Evolutionary conservation across 1,140 invertebrate species (phyloP).

Genomic region (Drosophila azteca): DNA sequence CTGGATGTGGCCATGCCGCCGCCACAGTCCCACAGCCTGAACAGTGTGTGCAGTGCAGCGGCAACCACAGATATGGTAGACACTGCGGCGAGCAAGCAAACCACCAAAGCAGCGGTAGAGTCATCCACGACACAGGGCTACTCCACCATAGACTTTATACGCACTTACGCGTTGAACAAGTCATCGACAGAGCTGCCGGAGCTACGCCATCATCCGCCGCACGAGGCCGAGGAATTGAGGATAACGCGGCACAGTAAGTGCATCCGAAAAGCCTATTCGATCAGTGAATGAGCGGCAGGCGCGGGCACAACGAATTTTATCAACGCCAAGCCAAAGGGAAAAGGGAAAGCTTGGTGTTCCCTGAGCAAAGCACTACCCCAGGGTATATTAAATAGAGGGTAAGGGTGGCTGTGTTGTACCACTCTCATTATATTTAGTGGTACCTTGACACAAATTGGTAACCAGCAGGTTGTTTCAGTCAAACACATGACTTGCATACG

Average conservation of each 20-base stretch:
- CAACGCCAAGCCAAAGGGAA: slow-evolving; percentile 8
- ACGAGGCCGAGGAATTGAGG: slow-evolving; percentile 86
- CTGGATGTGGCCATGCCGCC: slow-evolving; percentile 21
- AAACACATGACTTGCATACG: slow-evolving; percentile 47
- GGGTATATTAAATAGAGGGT: too few relatives aligned
- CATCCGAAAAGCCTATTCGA: slow-evolving; percentile 85
- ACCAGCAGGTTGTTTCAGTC: slow-evolving; percentile 63
- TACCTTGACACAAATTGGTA: slow-evolving; percentile 37
- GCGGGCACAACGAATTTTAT: slow-evolving; percentile 55
- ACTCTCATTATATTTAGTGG: too few relatives aligned
- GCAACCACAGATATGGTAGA: slow-evolving; percentile 22
- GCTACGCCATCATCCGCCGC: slow-evolving; percentile 63
- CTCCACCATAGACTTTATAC: slow-evolving; percentile 96
- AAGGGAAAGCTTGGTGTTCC: neutral
- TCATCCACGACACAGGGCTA: slow-evolving; percentile 86
- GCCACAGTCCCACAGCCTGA: slow-evolving; percentile 46
- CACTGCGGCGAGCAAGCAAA: neutral
- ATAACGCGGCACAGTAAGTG: slow-evolving; percentile 84
- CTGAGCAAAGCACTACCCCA: slow-evolving; percentile 2
- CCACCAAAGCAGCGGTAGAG: neutral
- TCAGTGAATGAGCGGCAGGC: slow-evolving; percentile 85
- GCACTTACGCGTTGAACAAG: slow-evolving; percentile 93
- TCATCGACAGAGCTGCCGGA: slow-evolving; percentile 83
- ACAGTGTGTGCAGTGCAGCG: slow-evolving; percentile 35
- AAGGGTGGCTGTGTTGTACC: too few relatives aligned